Base-by-base conservation (phyloP, 1,140 invertebrate genomes). In the Caenorhabditis tropicalis region DNA sequence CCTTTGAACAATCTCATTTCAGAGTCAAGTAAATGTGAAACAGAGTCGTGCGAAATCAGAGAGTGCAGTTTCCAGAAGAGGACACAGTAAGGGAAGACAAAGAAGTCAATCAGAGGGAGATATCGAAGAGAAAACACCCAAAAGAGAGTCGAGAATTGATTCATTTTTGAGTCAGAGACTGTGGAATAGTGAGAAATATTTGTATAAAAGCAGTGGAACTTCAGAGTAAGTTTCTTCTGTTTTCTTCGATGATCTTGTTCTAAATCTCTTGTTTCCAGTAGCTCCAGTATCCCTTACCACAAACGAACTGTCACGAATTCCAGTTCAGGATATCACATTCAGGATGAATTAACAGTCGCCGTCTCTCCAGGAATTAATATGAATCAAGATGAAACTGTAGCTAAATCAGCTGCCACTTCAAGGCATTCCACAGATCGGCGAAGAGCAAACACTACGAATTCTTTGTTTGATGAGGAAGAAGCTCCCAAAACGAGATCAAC, bases 401-500 rank as follows among this genome's bases (percentile, higher is more conserved):
- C 36, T 6, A 74, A 74, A n/a, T 74, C 65, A 19, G 65, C 65
- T 0, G 65, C 65, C 65, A 74, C 65, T 1, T 74, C 65, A 21
- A 39, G 65, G 43, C 15, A 24, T 5, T 49, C 21, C 6, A 65
- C 56, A 2, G 82, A 65, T 36, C 9, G 82, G 29, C 36, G 82
- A 29, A 56, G 56, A 74, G 60, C 82, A 2, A 82, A 58, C 39
- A 82, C 82, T 0, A 70, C 58, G 1, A 74, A 43, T 19, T 65
- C 56, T 5, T 31, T 49, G 21, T 79, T 65, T 21, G 83, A 84
- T 1, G 83, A 84, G 39, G 31, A 49, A 24, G 65, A 74, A 48
- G 49, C 24, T 19, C 49, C 83, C 10, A 58, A 65, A 7, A 74
- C 83, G 4, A 43, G 83, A 31, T 84, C 83, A 16, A 80, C 83